phyloP scores from a whole-genome alignment of 2,113 vertebrate species.

The Oncorhynchus mykiss region DNA sequence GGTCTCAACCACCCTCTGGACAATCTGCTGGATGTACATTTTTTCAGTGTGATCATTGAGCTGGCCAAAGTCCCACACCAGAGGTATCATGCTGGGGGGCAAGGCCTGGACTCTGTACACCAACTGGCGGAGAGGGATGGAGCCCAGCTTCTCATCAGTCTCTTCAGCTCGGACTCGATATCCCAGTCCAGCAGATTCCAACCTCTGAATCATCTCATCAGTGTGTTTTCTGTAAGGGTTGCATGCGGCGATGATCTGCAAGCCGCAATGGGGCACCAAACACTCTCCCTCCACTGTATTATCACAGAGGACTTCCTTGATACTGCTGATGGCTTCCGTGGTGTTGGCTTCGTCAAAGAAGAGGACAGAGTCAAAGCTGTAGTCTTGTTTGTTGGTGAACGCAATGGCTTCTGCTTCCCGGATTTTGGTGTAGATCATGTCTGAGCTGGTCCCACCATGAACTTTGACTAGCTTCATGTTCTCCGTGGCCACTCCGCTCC shows the following conservation, averaged over 20 bases:
- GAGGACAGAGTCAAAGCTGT: conserved; percentile 84
- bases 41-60: conserved; percentile 81
- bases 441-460: conserved; percentile 88
- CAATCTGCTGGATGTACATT: conserved; percentile 88
- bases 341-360: conserved; percentile 98
- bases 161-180: conserved; percentile 87
- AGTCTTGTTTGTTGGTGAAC: conserved; percentile 67
- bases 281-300: conserved; percentile 77
- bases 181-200: conserved; percentile 90
- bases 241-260: conserved; percentile 91
- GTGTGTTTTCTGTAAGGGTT: conserved; percentile 95
- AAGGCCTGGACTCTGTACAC: conserved; percentile 95
- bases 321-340: conserved; percentile 88
- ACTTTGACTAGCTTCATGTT: conserved; percentile 94
- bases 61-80: conserved; percentile 98
- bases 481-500: conserved; percentile 63
- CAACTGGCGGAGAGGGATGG: conserved; percentile 89
- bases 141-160: conserved; percentile 85
- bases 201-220: conserved; percentile 81
- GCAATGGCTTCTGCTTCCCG: conserved; percentile 80
- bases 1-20: conserved; percentile 75
- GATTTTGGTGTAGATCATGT: conserved; percentile 81
- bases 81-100: conserved; percentile 89
- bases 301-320: conserved; percentile 95
- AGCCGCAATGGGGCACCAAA: conserved; percentile 69